Evolutionary conservation across 2,113 vertebrate genomes (phyloP), one percentile per base, ranked within the genome.

Genomic region (Bombycilla garrulus): DNA sequence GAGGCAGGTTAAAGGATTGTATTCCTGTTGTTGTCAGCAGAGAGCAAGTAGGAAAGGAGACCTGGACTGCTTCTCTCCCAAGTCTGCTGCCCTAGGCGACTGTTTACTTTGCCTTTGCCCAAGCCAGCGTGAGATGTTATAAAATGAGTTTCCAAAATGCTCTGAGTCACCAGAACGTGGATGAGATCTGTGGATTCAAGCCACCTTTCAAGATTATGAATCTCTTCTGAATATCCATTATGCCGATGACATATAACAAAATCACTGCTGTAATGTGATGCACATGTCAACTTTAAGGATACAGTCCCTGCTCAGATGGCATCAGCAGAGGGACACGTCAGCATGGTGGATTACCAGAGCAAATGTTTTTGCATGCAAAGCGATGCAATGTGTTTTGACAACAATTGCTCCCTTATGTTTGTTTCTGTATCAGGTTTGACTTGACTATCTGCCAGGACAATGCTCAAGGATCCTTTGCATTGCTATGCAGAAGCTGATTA

Each of bases 291-390:
- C 76, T 94, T 72, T 31, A 78, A 81, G 80, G 90, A 92, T 61
- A 70, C 28, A 67, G 72, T 79, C 88, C 76, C 86, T 85, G 69
- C 73, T 96, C 90, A 62, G 62, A 93, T 60, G 85, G 78, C 88
- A 95, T 96, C 95, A 91, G 86, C 82, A 86, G 57, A 91, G 81
- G 86, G 76, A 93, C 88, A 82, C 11, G 6, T 95, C 92, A 95
- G 93, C 96, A 92, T 97, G 94, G 95, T 97, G 94, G 88, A 92
- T 96, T 91, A 94, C 94, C 94, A 97, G 89, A 94, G 92, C 73
- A 91, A 95, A 87, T 89, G 76, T 83, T 94, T 88, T 93, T 94
- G 73, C 84, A 89, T 88, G 94, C 86, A 91, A 93, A 91, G 77
- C 87, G 96, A 97, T 90, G 88, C 88, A 92, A 96, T 95, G 44